Evolutionary conservation across 2,797 vertebrate species (phyloP).

Genomic region (Pelochelys cantorii): DNA sequence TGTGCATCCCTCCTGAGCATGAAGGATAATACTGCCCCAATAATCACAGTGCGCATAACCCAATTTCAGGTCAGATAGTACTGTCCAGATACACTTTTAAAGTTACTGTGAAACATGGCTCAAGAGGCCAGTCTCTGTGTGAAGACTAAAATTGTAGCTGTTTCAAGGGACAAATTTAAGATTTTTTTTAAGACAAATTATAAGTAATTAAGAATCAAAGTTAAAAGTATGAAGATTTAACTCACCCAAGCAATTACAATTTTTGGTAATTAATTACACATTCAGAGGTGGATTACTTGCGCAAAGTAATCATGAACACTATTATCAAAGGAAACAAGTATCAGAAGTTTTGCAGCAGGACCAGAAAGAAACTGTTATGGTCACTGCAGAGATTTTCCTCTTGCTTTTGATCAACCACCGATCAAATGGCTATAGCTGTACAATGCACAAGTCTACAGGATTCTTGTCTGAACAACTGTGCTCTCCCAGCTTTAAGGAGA

Average conservation of each 20-base stretch:
- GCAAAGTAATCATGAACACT: too few species aligned
- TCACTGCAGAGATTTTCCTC: neutral
- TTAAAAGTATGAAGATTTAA: accelerated
- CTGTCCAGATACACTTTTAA: accelerated
- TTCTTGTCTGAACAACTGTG: neutral
- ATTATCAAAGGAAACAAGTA: neutral
- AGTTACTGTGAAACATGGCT: accelerated
- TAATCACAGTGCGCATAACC: accelerated
- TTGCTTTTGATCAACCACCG: neutral
- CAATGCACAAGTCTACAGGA: neutral
- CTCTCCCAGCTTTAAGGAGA: neutral
- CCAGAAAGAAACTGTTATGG: neutral
- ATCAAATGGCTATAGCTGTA: too few species aligned
- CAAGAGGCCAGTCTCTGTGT: accelerated
- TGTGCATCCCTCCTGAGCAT: neutral
- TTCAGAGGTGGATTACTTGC: neutral
- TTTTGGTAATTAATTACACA: too few species aligned
- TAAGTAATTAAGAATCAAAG: accelerated
- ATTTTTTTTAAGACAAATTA: neutral
- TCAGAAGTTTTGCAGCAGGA: neutral
- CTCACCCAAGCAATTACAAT: accelerated
- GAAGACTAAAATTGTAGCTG: neutral
- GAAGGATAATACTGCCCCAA: accelerated
- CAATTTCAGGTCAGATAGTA: neutral
- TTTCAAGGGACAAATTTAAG: neutral